Evolutionary conservation across 2,797 vertebrate species (phyloP).

Genomic region (Florisuga fusca): DNA sequence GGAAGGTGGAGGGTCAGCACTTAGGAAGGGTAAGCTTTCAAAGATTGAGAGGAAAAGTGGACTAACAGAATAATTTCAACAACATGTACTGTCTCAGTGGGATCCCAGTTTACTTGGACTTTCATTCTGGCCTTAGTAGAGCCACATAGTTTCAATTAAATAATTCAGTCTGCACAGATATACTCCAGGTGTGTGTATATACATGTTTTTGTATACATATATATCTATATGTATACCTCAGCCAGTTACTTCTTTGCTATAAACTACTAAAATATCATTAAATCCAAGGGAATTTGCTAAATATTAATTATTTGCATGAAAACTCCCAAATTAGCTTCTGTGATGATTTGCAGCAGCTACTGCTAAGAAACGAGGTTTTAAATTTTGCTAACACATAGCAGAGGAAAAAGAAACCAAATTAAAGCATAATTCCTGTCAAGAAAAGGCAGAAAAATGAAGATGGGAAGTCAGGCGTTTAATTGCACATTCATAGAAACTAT

Average conservation of each 20-base stretch:
- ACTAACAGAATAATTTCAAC: neutral
- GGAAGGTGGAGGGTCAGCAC: neutral
- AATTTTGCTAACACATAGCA: neutral
- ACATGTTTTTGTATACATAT: no score
- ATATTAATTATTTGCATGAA: neutral
- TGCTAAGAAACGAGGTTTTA: neutral
- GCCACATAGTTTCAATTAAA: neutral
- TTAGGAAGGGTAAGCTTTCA: neutral
- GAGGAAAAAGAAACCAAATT: neutral
- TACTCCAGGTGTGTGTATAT: rapidly evolving
- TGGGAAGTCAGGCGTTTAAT: neutral
- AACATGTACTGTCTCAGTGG: neutral
- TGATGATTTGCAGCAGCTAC: neutral
- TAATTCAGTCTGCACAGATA: neutral
- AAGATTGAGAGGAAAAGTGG: neutral
- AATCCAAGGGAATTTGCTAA: neutral
- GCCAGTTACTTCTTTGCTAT: neutral
- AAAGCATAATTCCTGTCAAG: neutral
- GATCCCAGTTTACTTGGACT: neutral
- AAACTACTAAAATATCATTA: neutral
- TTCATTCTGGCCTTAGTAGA: neutral
- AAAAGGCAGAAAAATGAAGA: neutral
- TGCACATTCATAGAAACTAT: neutral
- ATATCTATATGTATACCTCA: neutral
- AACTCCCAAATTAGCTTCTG: neutral